phyloP scores from a whole-genome alignment of 2,888 invertebrate genomes.

The Tryphoninae sp. region DNA sequence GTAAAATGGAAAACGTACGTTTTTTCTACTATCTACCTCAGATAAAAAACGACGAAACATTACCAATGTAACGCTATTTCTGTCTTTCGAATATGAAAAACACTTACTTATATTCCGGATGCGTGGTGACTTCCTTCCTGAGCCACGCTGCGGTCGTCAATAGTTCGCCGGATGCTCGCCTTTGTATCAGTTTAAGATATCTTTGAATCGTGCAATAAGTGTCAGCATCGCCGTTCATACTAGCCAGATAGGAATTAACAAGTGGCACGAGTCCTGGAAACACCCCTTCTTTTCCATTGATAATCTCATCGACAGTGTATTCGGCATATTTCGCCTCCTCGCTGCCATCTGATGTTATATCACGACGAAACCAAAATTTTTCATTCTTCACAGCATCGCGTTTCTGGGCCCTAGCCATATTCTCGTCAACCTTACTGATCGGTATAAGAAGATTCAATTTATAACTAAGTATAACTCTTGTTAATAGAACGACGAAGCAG shows the following conservation, averaged over 20 bases:
- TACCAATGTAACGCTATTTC: no score
- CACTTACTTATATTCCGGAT: slow-evolving; percentile 94
- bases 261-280: slow-evolving; percentile 98
- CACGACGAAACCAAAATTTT: slow-evolving; percentile 97
- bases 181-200: slow-evolving; percentile 95
- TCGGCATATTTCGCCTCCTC: slow-evolving; percentile 85
- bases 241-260: slow-evolving; percentile 95
- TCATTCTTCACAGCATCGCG: slow-evolving; percentile 91
- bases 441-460: slow-evolving; percentile 98
- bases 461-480: slow-evolving; percentile 97
- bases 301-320: slow-evolving; percentile 97
- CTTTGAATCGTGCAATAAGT: slow-evolving; percentile 98
- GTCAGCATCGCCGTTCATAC: slow-evolving; percentile 98
- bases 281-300: slow-evolving; percentile 95
- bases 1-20: slow-evolving; percentile 72
- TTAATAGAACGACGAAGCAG: slow-evolving; percentile 97
- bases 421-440: slow-evolving; percentile 98
- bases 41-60: not conserved
- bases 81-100: slow-evolving; percentile 7
- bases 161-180: slow-evolving; percentile 93
- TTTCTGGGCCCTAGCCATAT: slow-evolving; percentile 97
- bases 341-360: slow-evolving; percentile 84
- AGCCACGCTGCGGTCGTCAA: slow-evolving; percentile 98
- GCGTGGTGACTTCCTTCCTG: slow-evolving; percentile 92
- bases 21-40: slow-evolving; percentile 33